Base-by-base conservation (phyloP, 1,140 invertebrate genomes). In the Brachystomella parvula region DNA sequence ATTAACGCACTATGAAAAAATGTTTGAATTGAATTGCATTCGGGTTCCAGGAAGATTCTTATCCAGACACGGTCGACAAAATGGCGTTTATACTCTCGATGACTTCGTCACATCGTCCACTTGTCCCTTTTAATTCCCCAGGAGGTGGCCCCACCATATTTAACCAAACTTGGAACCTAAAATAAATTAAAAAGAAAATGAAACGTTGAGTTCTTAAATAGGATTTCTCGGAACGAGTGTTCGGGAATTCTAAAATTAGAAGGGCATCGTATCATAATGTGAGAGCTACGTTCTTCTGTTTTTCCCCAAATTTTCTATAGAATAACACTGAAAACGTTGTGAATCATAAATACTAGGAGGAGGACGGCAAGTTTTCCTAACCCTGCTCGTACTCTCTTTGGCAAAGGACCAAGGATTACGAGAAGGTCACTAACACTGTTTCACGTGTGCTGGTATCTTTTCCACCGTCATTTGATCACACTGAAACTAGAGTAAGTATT, bases 61-160 rank as follows among this genome's bases (percentile, higher is more conserved):
- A 31, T 29, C 28, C 17, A 63, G 59, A 64, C n/a, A 29, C 68
- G 28, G 63, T 31, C 21, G 61, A 30, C 26, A 71, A 28, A 2
- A 71, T 47, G 31, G 63, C 65, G 74, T 83, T 81, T 61, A 90
- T 85, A 69, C 84, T 78, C 71, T 89, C 87, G 69, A 95, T 87
- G 58, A 91, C 81, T 70, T 87, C 83, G 76, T 94, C 91, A 60
- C 92, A 80, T 66, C 91, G 83, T 71, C 85, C 81, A 33, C 90
- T 92, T 28, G 82, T 84, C 30, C 90, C 91, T 62, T 85, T 85
- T 78, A 92, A 94, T 75, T 86, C 86, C 67, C 82, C 82, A 35
- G 92, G 89, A 76, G 89, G 86, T 1, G 91, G 91, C n/a, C 91
- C 92, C 74, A 95, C 89, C 88, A 94, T 90, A 75, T n/a, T 92